Conservation (phyloP, 2,797 vertebrate genomes). For the Vireo griseus region DNA sequence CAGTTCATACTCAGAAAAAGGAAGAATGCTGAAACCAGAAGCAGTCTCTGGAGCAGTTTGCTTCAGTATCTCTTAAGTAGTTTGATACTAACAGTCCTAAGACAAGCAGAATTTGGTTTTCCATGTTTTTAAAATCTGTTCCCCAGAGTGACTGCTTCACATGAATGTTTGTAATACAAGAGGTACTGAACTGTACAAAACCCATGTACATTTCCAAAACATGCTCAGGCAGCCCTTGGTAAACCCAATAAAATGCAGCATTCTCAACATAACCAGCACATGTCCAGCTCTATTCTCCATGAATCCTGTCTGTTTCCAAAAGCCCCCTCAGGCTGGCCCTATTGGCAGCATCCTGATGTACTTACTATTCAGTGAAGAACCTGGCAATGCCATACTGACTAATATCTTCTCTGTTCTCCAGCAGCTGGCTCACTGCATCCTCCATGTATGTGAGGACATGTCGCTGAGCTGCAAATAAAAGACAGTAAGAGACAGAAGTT, state of each 20-base stretch:
- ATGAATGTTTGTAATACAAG: not conserved
- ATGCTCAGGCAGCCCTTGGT: not conserved
- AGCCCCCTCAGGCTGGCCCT: not conserved
- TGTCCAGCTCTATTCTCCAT: not conserved
- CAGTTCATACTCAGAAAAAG: not conserved
- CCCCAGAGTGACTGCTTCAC: not conserved
- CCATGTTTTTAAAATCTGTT: not conserved
- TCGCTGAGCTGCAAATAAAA: constrained; percentile 80
- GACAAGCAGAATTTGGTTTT: not conserved
- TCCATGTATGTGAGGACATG: constrained; percentile 91
- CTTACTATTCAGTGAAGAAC: constrained; percentile 97
- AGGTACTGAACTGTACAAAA: not conserved
- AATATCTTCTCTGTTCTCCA: constrained; percentile 93
- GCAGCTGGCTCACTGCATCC: constrained; percentile 86
- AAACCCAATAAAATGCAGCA: constrained; percentile 1
- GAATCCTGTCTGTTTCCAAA: constrained; percentile 20
- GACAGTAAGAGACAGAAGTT: constrained; percentile 34
- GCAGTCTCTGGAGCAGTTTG: not conserved
- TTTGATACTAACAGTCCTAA: not conserved
- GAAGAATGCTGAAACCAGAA: not conserved
- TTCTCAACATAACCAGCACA: constrained; percentile 4
- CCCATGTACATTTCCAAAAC: not conserved
- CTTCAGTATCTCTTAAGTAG: not conserved
- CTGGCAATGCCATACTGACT: constrained; percentile 88
- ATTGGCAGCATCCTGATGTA: constrained; percentile 48